These are phyloP conservation scores for Tribolium freemani DNA, from an alignment of 2,888 invertebrate genomes.

Conservation along the genomic window DNA sequence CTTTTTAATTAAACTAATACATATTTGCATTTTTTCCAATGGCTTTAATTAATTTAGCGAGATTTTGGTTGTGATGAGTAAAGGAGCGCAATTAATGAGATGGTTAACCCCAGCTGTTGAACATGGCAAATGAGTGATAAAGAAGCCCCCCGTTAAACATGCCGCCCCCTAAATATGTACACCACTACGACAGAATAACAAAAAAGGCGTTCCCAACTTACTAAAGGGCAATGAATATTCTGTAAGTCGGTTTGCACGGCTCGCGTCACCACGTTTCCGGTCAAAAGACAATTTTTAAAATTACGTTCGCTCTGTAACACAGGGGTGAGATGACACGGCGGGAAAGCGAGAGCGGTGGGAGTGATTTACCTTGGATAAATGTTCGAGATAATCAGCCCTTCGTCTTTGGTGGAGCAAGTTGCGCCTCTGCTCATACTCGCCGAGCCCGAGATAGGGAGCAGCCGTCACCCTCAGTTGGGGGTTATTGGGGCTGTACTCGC, in stretches of 20 bases:
- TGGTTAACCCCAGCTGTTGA: not conserved
- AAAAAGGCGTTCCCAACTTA: slow-evolving; percentile 55
- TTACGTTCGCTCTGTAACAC: slow-evolving; percentile 53
- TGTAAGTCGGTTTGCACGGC: slow-evolving; percentile 66
- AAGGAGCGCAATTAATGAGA: not conserved
- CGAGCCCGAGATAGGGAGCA: slow-evolving; percentile 73
- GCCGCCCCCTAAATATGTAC: slow-evolving; percentile 8
- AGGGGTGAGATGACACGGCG: not conserved
- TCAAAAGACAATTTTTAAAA: slow-evolving; percentile 49
- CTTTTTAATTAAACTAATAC: no score
- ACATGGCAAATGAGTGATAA: not conserved
- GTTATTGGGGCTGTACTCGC: slow-evolving; percentile 76
- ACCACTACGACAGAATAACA: not conserved
- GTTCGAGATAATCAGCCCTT: slow-evolving; percentile 73
- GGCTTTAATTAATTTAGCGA: no score
- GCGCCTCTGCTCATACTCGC: slow-evolving; percentile 73
- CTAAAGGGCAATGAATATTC: slow-evolving; percentile 64
- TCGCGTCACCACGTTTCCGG: slow-evolving; percentile 52
- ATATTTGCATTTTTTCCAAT: no score
- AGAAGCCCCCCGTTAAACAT: slow-evolving; percentile 16
- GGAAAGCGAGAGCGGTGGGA: not conserved
- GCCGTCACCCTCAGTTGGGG: slow-evolving; percentile 67
- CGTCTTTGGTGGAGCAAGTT: slow-evolving; percentile 70
- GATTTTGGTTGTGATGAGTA: not conserved
- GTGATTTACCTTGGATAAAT: slow-evolving; percentile 70